Conservation (phyloP, 2,113 vertebrate genomes). For the Festucalex cinctus region DNA sequence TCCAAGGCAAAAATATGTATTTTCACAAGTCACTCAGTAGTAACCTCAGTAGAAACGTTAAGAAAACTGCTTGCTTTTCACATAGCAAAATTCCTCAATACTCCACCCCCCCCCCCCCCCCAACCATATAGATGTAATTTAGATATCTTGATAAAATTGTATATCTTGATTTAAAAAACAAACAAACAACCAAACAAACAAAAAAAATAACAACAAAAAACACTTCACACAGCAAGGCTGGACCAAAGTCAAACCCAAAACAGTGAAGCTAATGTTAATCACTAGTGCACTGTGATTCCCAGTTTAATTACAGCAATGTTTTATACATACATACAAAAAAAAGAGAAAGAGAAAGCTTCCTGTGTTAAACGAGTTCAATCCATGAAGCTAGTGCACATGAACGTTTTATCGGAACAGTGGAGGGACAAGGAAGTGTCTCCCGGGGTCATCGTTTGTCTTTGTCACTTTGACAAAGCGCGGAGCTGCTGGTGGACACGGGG, state of each 20-base stretch:
- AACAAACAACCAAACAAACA: no score
- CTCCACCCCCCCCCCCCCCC: no score
- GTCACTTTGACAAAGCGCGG: constrained; percentile 3
- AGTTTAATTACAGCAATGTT: background rate
- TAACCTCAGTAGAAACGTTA: no score
- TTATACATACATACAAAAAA: background rate
- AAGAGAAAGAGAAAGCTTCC: background rate
- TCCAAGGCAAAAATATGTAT: no score
- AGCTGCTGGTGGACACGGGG: background rate
- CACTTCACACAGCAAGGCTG: background rate
- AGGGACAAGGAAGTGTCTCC: constrained; percentile 4
- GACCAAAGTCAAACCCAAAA: background rate
- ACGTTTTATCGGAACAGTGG: background rate
- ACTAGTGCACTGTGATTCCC: background rate
- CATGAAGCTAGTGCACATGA: background rate
- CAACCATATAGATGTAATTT: no score
- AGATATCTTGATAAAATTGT: no score
- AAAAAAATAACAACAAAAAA: background rate
- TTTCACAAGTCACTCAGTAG: no score
- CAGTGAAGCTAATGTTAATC: background rate
- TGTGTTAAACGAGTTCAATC: background rate
- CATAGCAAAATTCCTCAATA: no score
- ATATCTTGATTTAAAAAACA: no score
- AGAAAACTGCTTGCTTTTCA: no score
- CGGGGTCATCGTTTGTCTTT: constrained; percentile 8